Conservation (phyloP, 30 jellyfish, hydroid and myxozoan genomes). For the Clytia hemisphaerica region DNA sequence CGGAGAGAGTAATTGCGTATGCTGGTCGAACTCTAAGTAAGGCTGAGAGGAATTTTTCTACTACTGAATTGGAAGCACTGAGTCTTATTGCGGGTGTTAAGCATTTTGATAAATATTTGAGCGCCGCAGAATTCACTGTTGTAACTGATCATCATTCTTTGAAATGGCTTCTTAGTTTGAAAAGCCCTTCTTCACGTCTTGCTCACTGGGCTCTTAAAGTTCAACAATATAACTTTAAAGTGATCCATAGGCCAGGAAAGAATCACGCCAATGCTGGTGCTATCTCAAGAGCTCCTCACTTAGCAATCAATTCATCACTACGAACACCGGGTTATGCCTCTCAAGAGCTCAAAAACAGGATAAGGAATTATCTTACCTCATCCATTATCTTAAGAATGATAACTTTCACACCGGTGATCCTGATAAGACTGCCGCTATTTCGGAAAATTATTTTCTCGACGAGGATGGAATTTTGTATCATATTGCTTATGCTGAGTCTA, state of each 20-base stretch:
- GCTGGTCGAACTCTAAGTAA: constrained; percentile 35
- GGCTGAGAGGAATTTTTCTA: constrained; percentile 33
- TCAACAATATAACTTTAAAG: constrained; percentile 6
- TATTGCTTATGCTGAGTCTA: no score
- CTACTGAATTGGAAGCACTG: constrained; percentile 31
- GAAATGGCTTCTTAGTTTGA: background rate
- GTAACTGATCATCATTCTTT: constrained; percentile 12
- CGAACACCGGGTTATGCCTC: no score
- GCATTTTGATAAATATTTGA: constrained; percentile 8
- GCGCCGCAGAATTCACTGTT: constrained; percentile 1
- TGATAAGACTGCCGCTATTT: no score
- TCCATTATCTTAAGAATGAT: no score
- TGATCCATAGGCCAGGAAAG: background rate
- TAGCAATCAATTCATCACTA: no score
- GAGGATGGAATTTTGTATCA: no score
- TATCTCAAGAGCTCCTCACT: constrained; percentile 4
- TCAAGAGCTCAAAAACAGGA: no score
- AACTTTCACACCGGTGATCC: no score
- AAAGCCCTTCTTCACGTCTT: constrained; percentile 1
- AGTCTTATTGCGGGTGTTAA: constrained; percentile 23
- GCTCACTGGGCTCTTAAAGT: constrained; percentile 45
- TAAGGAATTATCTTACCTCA: no score
- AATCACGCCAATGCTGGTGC: background rate
- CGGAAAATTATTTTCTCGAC: no score
- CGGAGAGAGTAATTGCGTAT: constrained; percentile 34